A percentile compares a stretch with the other conserved stretches of the same genome.
Conservation (phyloP, 2,888 invertebrate genomes). For the Cheilosia impressa region DNA sequence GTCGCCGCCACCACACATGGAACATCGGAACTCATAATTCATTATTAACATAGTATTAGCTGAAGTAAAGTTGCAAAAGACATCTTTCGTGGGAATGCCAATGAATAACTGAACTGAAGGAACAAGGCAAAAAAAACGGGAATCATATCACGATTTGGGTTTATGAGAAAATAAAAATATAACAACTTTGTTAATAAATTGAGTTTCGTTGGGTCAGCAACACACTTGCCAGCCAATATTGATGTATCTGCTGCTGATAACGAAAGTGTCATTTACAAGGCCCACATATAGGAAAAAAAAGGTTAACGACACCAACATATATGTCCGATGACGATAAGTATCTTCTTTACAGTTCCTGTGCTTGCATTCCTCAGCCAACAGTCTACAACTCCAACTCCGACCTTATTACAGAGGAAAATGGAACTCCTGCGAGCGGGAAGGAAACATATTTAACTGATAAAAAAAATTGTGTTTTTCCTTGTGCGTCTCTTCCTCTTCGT, state of each 20-base stretch:
- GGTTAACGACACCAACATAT: conserved; percentile 40
- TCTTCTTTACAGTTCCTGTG: background rate
- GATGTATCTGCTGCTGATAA: conserved; percentile 48
- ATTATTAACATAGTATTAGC: conserved; percentile 49
- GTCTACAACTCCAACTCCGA: background rate
- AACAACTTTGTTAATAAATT: background rate
- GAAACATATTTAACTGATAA: conserved; percentile 20
- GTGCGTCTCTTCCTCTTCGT: conserved; percentile 12
- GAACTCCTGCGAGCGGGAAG: background rate
- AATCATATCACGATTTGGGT: background rate
- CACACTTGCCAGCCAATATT: conserved; percentile 23
- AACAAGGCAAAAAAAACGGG: background rate
- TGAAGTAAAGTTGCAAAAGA: conserved; percentile 15
- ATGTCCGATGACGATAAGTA: conserved; percentile 56
- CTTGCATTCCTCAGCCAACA: background rate
- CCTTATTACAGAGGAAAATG: background rate
- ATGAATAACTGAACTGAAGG: background rate
- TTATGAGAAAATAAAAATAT: conserved; percentile 2
- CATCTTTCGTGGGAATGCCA: background rate
- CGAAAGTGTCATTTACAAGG: conserved; percentile 34
- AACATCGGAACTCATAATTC: conserved; percentile 32
- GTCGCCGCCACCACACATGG: conserved; percentile 4
- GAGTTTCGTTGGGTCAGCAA: conserved; percentile 11
- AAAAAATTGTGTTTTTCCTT: conserved; percentile 34
- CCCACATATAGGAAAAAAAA: conserved; percentile 6